These are phyloP conservation scores for Drosophila setifemur DNA, from an alignment of 1,140 invertebrate species.

Conservation along the genomic window DNA sequence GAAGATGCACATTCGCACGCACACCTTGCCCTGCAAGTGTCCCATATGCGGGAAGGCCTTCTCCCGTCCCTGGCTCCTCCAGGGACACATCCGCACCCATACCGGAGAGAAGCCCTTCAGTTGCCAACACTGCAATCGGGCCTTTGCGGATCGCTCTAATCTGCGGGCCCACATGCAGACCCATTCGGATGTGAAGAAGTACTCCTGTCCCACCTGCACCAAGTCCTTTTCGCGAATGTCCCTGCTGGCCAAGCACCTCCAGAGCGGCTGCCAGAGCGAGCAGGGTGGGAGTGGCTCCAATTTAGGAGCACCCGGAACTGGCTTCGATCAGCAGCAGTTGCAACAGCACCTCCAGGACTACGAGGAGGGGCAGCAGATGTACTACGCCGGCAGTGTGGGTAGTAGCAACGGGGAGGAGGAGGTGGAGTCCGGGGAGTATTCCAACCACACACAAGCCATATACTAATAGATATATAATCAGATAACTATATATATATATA, in stretches of 20 bases:
- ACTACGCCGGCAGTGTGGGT: slow-evolving; percentile 70
- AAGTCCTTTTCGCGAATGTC: slow-evolving; percentile 99
- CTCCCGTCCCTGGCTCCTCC: slow-evolving; percentile 97
- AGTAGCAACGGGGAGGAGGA: slow-evolving; percentile 71
- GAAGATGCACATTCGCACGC: slow-evolving; percentile 99
- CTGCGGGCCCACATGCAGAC: slow-evolving; percentile 98
- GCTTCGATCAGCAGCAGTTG: slow-evolving; percentile 66
- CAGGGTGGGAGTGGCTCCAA: slow-evolving; percentile 1
- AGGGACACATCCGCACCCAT: slow-evolving; percentile 96
- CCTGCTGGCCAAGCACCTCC: slow-evolving; percentile 95
- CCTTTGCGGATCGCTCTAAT: slow-evolving; percentile 98
- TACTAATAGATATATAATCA: slow-evolving; percentile 35
- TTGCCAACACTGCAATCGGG: slow-evolving; percentile 96
- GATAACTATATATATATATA: not conserved
- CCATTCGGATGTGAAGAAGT: slow-evolving; percentile 98
- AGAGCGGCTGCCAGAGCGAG: slow-evolving; percentile 89
- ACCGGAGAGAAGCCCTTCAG: slow-evolving; percentile 98
- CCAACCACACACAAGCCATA: slow-evolving; percentile 22
- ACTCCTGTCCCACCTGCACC: slow-evolving; percentile 94
- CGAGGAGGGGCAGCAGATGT: slow-evolving; percentile 52
- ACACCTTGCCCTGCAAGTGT: slow-evolving; percentile 98
- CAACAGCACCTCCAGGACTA: slow-evolving; percentile 66
- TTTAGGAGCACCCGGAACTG: not conserved
- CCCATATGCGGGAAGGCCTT: slow-evolving; percentile 98
- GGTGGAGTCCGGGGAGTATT: slow-evolving; percentile 46